Evolutionary conservation across 1,140 invertebrate species (phyloP).

Genomic region (Ylistrum balloti): DNA sequence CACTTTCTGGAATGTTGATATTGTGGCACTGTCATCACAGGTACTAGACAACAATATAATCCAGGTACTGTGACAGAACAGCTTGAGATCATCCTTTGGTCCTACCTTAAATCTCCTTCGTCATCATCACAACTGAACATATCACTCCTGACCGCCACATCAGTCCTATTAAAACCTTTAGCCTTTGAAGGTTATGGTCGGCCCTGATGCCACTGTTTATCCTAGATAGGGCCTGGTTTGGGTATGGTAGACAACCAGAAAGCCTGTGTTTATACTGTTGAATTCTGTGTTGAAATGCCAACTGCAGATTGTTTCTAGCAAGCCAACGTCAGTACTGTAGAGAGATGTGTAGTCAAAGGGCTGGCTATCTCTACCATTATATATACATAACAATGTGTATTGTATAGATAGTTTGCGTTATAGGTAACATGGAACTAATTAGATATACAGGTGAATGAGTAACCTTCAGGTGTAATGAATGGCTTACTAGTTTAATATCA

Average conservation of each 20-base stretch:
- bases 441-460: background rate
- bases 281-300: conserved; percentile 30
- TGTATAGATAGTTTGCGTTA: background rate
- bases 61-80: background rate
- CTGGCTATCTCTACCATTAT: background rate
- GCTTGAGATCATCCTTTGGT: background rate
- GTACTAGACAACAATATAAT: background rate
- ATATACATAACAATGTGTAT: conserved; percentile 18
- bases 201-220: background rate
- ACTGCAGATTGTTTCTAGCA: background rate
- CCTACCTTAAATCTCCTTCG: background rate
- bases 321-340: background rate
- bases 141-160: background rate
- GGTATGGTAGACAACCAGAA: conserved; percentile 15
- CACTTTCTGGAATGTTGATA: background rate
- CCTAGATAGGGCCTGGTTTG: background rate
- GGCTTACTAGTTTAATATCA: background rate
- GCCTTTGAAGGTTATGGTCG: background rate
- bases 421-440: background rate
- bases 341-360: background rate
- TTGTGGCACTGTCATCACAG: background rate
- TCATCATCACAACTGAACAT: background rate
- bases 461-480: background rate
- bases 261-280: conserved; percentile 24
- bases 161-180: background rate